These are phyloP conservation scores for Bombyx mandarina DNA, from an alignment of 1,140 invertebrate species.

Conservation along the genomic window DNA sequence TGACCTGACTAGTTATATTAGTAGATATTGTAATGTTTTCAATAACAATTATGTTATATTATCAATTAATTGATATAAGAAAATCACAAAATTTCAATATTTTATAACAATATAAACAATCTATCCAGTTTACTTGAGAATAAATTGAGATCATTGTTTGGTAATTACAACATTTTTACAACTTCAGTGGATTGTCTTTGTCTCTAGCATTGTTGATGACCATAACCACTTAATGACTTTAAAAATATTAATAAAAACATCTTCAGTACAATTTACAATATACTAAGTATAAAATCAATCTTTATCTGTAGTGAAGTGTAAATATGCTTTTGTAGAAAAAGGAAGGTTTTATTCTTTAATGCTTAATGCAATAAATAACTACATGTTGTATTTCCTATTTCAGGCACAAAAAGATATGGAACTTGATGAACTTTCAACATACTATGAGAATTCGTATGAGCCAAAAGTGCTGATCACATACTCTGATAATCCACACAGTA, in stretches of 20 bases:
- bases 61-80: too few species aligned
- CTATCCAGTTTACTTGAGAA: too few species aligned
- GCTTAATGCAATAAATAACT: not conserved
- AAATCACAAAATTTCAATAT: too few species aligned
- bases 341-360: not conserved
- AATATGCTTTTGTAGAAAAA: not conserved
- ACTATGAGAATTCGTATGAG: conserved; percentile 87
- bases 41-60: too few species aligned
- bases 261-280: not conserved
- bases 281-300: not conserved
- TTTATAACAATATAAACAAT: too few species aligned
- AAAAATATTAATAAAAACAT: not conserved
- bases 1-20: too few species aligned
- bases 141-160: too few species aligned
- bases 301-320: too few species aligned
- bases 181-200: too few species aligned
- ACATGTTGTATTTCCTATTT: conserved; percentile 10
- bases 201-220: too few species aligned
- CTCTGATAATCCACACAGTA: conserved; percentile 90
- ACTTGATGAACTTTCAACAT: conserved; percentile 90
- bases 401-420: conserved; percentile 80
- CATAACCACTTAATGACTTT: not conserved
- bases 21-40: too few species aligned
- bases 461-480: conserved; percentile 97
- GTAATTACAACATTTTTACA: too few species aligned